phyloP scores from a whole-genome alignment of 2,888 invertebrate genomes.

The Bellardia bayeri region DNA sequence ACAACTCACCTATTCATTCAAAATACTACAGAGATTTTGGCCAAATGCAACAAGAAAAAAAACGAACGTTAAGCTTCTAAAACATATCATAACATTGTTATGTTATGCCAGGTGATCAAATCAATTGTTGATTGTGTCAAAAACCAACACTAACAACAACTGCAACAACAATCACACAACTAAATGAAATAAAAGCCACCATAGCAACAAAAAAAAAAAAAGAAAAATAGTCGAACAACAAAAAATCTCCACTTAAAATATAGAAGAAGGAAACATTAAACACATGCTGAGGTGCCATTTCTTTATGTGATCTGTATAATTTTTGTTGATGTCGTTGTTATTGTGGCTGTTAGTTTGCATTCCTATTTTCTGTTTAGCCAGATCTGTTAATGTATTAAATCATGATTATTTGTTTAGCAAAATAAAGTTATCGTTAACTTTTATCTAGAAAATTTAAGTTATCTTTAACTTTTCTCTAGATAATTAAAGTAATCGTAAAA shows the following conservation, averaged over 20 bases:
- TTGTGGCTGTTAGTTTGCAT: constrained; percentile 52
- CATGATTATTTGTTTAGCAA: too few species aligned
- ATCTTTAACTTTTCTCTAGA: too few species aligned
- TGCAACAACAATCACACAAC: constrained; percentile 40
- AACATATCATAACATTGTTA: constrained; percentile 76
- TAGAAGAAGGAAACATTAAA: constrained; percentile 68
- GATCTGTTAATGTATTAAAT: constrained; percentile 17
- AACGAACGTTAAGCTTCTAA: constrained; percentile 65
- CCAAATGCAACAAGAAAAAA: constrained; percentile 22
- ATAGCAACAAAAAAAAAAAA: not conserved
- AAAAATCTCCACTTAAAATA: constrained; percentile 53
- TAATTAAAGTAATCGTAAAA: too few species aligned
- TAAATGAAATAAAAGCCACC: constrained; percentile 39
- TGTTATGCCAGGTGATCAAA: constrained; percentile 79
- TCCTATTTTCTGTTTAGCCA: constrained; percentile 32
- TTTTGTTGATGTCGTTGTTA: constrained; percentile 45
- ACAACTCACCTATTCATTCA: constrained; percentile 9
- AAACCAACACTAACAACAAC: constrained; percentile 68
- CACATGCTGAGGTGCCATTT: constrained; percentile 73
- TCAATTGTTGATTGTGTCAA: constrained; percentile 81
- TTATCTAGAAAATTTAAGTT: too few species aligned
- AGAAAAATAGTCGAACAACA: not conserved
- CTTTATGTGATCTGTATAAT: constrained; percentile 69
- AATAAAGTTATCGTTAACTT: too few species aligned
- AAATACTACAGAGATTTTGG: constrained; percentile 33